Conservation (phyloP, 2,888 invertebrate species). For the Drosophila kuntzei region DNA sequence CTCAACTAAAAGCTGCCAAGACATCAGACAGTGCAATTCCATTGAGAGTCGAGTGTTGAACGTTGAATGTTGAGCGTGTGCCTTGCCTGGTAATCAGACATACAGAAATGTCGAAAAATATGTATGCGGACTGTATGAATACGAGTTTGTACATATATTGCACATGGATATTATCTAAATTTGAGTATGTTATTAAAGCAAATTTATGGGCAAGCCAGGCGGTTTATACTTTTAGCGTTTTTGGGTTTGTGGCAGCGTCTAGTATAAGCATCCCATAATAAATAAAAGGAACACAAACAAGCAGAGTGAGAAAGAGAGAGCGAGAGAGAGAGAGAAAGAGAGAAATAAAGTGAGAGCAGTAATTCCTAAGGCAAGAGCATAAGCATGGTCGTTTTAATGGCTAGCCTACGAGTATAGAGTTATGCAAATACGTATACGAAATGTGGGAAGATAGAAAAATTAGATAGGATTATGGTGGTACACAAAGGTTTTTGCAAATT, state of each 20-base stretch:
- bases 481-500: slow-evolving; percentile 11
- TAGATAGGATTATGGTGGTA: slow-evolving; percentile 14
- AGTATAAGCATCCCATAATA: slow-evolving; percentile 54
- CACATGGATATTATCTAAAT: slow-evolving; percentile 67
- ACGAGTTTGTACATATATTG: slow-evolving; percentile 26
- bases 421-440: slow-evolving; percentile 5
- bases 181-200: slow-evolving; percentile 75
- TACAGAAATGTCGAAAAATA: slow-evolving; percentile 4
- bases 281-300: slow-evolving; percentile 40
- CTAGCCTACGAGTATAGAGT: slow-evolving; percentile 4
- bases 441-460: slow-evolving; percentile 13
- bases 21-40: slow-evolving; percentile 37
- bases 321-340: background rate
- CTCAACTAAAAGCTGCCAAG: slow-evolving; percentile 31
- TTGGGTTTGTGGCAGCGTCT: slow-evolving; percentile 27
- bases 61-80: slow-evolving; percentile 4
- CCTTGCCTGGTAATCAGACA: slow-evolving; percentile 11
- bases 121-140: background rate
- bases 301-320: slow-evolving; percentile 2
- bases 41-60: slow-evolving; percentile 29
- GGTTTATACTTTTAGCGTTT: slow-evolving; percentile 36
- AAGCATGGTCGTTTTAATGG: slow-evolving; percentile 16
- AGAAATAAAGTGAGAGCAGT: background rate
- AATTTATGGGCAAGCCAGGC: slow-evolving; percentile 56
- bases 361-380: slow-evolving; percentile 11